phyloP scores from a whole-genome alignment of 2,113 vertebrate species.

The Microcebus jonahi region DNA sequence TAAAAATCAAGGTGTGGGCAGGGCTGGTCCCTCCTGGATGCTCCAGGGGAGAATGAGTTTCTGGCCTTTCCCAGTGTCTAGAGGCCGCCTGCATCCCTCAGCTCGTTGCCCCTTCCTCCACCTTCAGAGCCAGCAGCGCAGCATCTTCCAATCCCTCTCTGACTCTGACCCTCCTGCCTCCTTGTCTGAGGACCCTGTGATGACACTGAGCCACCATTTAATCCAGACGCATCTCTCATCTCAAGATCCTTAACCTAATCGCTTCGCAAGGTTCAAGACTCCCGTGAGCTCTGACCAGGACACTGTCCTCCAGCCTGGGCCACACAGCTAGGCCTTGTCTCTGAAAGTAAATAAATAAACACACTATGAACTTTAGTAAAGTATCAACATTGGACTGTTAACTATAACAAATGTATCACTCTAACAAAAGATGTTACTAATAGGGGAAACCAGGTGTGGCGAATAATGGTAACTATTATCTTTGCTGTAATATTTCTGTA shows the following conservation, averaged over 20 bases:
- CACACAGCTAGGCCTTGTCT: background rate
- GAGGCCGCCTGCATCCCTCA: accelerated
- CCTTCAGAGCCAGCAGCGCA: background rate
- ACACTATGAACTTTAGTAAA: background rate
- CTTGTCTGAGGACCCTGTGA: background rate
- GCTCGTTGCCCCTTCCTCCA: background rate
- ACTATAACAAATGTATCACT: background rate
- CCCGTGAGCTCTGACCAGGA: too few relatives aligned
- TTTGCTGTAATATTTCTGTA: background rate
- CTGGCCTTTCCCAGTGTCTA: background rate
- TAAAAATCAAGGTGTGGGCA: background rate
- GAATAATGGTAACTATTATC: background rate
- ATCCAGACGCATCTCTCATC: background rate
- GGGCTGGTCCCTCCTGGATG: background rate
- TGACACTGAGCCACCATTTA: background rate
- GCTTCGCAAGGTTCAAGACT: background rate
- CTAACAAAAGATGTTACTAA: background rate
- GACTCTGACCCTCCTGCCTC: too few relatives aligned
- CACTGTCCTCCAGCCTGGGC: background rate
- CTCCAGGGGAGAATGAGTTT: background rate
- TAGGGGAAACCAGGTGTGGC: background rate
- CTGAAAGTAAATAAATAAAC: background rate
- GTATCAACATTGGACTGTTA: background rate
- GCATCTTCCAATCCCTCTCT: background rate
- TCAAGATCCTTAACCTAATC: background rate